Conservation (phyloP, 1,140 invertebrate species). For the Drosophila sturtevanti region DNA sequence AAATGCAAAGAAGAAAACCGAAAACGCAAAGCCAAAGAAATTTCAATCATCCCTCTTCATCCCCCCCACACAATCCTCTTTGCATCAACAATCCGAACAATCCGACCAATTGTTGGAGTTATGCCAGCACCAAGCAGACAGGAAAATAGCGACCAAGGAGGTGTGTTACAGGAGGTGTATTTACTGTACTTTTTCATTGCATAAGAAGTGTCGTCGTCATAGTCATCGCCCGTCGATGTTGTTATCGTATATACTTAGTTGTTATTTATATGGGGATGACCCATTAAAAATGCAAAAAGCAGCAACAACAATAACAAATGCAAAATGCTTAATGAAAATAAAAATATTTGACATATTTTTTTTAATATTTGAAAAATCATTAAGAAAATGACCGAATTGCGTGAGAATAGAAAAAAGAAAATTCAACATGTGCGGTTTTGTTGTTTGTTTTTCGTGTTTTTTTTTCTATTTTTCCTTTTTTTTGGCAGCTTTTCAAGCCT, state of each 20-base stretch:
- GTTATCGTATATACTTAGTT: constrained; percentile 39
- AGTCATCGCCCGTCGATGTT: constrained; percentile 16
- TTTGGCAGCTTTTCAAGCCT: constrained; percentile 54
- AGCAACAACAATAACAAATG: neutral
- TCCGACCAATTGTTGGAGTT: constrained; percentile 41
- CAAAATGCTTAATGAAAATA: neutral
- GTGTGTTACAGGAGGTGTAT: constrained; percentile 18
- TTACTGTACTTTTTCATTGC: constrained; percentile 37
- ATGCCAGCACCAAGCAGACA: constrained; percentile 33
- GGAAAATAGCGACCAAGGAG: neutral
- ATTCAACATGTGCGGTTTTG: neutral
- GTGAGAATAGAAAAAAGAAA: constrained; percentile 12
- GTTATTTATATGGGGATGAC: constrained; percentile 39
- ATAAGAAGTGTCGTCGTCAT: constrained; percentile 41
- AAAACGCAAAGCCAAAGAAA: constrained; percentile 52
- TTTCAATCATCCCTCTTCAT: constrained; percentile 5
- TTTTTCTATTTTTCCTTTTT: constrained; percentile 1
- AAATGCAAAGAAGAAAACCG: constrained; percentile 8
- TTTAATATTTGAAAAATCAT: constrained; percentile 12
- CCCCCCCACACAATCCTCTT: neutral
- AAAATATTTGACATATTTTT: constrained; percentile 3
- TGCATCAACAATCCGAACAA: neutral
- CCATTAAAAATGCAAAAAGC: constrained; percentile 33
- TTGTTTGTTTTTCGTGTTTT: neutral
- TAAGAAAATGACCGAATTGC: constrained; percentile 24